These are phyloP conservation scores for Pheosia tremula DNA, from an alignment of 2,888 invertebrate species.

Conservation along the genomic window DNA sequence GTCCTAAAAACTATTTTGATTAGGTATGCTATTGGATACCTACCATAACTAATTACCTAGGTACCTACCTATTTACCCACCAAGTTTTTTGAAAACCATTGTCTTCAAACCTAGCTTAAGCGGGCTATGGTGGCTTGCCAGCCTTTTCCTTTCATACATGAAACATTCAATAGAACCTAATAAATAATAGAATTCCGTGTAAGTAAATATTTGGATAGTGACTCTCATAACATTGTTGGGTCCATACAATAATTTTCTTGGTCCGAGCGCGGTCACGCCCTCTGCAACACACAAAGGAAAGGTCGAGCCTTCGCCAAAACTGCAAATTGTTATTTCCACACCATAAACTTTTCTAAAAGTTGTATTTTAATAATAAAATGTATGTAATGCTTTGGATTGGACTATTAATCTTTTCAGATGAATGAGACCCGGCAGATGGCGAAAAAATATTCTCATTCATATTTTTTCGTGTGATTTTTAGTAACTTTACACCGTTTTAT, in stretches of 20 bases:
- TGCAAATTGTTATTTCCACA: slow-evolving; percentile 82
- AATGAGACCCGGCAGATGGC: slow-evolving; percentile 60
- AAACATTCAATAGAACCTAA: slow-evolving; percentile 30
- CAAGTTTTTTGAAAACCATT: too few relatives aligned
- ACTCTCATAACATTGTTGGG: slow-evolving; percentile 71
- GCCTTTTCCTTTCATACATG: not conserved
- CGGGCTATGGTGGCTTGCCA: not conserved
- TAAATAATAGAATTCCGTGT: slow-evolving; percentile 58
- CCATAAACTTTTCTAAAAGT: slow-evolving; percentile 77
- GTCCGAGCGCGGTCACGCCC: slow-evolving; percentile 74
- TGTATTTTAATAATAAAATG: slow-evolving; percentile 50
- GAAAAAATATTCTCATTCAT: slow-evolving; percentile 51
- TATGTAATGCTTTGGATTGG: slow-evolving; percentile 55
- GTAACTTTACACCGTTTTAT: not conserved
- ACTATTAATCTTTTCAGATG: slow-evolving; percentile 77
- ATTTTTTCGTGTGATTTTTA: slow-evolving; percentile 32
- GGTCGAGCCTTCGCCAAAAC: slow-evolving; percentile 59
- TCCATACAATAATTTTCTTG: slow-evolving; percentile 37
- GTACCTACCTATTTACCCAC: too few relatives aligned
- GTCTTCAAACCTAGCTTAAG: too few relatives aligned
- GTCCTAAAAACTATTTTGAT: too few relatives aligned
- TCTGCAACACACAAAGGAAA: slow-evolving; percentile 61
- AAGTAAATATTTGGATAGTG: slow-evolving; percentile 82
- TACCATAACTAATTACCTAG: too few relatives aligned
- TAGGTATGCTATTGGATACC: too few relatives aligned